Evolutionary conservation across 2,888 invertebrate species (phyloP).

Genomic region (Ichneumoninae sp.): DNA sequence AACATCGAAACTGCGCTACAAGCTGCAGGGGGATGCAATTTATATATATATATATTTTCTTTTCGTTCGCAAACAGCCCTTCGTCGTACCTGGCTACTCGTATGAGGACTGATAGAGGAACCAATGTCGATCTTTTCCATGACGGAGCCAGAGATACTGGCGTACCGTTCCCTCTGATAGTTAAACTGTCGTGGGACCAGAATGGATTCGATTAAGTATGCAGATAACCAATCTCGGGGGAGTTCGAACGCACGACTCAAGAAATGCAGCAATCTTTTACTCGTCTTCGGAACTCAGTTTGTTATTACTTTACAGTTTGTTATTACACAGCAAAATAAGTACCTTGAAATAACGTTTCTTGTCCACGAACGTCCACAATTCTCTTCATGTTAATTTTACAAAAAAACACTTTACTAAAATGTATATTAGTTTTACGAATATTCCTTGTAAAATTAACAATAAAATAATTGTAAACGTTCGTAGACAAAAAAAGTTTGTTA

Average conservation of each 20-base stretch:
- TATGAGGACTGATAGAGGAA: slow-evolving; percentile 90
- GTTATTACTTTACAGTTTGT: not conserved
- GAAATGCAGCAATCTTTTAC: slow-evolving; percentile 14
- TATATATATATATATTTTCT: not conserved
- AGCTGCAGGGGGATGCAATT: slow-evolving; percentile 53
- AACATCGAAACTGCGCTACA: slow-evolving; percentile 40
- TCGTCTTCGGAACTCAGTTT: not conserved
- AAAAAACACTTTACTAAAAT: no score
- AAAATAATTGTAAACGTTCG: no score
- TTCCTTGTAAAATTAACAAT: no score
- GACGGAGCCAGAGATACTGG: slow-evolving; percentile 92
- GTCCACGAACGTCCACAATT: no score
- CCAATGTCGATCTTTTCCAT: slow-evolving; percentile 93
- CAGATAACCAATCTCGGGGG: slow-evolving; percentile 46
- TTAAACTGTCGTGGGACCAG: slow-evolving; percentile 87
- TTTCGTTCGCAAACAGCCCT: slow-evolving; percentile 61
- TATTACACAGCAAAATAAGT: not conserved
- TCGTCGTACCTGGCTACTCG: slow-evolving; percentile 89
- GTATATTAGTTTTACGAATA: no score
- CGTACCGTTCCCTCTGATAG: slow-evolving; percentile 92
- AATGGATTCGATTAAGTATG: slow-evolving; percentile 57
- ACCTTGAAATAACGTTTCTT: no score
- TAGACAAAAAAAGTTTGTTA: not conserved
- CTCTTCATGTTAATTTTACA: no score
- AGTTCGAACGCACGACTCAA: slow-evolving; percentile 10